Percentiles rank a stretch among this genome's conserved stretches.
phyloP scores from a whole-genome alignment of 2,113 vertebrate species.

The Menidia beryllina region DNA sequence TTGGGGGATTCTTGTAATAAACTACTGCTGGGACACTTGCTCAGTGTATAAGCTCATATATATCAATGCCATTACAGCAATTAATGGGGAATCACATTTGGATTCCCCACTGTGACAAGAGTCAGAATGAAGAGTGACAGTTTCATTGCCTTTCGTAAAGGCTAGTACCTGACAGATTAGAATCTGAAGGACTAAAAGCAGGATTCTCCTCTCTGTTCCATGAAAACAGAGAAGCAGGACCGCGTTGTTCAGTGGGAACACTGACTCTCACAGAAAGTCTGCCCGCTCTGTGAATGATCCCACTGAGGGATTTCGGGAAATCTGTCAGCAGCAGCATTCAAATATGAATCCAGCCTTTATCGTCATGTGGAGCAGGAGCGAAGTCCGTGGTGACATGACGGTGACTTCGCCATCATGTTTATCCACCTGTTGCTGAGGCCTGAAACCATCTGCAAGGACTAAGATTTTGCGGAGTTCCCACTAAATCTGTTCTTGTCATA shows the following conservation, averaged over 20 bases:
- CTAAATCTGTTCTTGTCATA: too few relatives aligned
- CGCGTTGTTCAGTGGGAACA: conserved; percentile 19
- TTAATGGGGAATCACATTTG: conserved; percentile 29
- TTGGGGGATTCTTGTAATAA: conserved; percentile 36
- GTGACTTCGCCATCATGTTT: too few relatives aligned
- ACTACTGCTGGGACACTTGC: conserved; percentile 29
- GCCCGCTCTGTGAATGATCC: conserved; percentile 14
- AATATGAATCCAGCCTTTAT: conserved; percentile 39
- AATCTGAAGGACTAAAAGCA: conserved; percentile 5
- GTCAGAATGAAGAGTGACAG: conserved; percentile 28
- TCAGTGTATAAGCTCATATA: conserved; percentile 18
- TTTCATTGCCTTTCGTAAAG: conserved; percentile 46
- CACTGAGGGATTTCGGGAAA: conserved; percentile 35
- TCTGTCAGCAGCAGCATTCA: conserved; percentile 46
- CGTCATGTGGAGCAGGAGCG: conserved; percentile 1
- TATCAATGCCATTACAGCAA: conserved; percentile 18
- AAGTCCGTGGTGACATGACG: neutral
- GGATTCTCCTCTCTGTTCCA: too few relatives aligned
- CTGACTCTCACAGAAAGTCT: conserved; percentile 36
- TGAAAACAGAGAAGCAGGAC: conserved; percentile 5
- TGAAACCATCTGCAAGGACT: too few relatives aligned
- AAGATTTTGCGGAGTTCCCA: too few relatives aligned
- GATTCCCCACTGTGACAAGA: conserved; percentile 30
- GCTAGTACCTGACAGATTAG: conserved; percentile 19
- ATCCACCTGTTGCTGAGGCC: conserved; percentile 6